phyloP scores from a whole-genome alignment of 2,797 vertebrate genomes.

The Geotrypetes seraphini region DNA sequence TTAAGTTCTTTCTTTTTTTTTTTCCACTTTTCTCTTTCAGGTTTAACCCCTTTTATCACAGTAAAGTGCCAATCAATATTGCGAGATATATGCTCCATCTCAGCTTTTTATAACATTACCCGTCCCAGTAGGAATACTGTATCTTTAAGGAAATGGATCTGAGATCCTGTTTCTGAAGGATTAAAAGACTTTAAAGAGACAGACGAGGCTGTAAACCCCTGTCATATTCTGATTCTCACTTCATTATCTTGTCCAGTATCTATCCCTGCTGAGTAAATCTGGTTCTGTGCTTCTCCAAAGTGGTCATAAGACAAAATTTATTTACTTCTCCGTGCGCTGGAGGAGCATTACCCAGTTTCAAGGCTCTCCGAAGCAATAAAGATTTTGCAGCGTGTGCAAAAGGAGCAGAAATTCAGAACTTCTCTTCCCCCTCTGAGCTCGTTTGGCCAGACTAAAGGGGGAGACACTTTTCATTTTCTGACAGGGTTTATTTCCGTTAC shows the following conservation, averaged over 20 bases:
- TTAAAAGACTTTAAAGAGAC: slow-evolving; percentile 79
- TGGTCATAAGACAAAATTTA: slow-evolving; percentile 82
- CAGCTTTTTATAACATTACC: slow-evolving; percentile 64
- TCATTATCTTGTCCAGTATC: slow-evolving; percentile 80
- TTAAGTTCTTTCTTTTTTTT: slow-evolving; percentile 27
- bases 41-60: slow-evolving; percentile 66
- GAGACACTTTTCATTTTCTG: slow-evolving; percentile 69
- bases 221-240: slow-evolving; percentile 75
- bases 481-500: slow-evolving; percentile 74
- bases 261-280: slow-evolving; percentile 76
- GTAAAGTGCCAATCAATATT: slow-evolving; percentile 66
- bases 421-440: slow-evolving; percentile 73
- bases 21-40: slow-evolving; percentile 40
- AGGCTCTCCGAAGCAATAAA: slow-evolving; percentile 74
- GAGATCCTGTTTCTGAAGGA: slow-evolving; percentile 69
- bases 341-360: slow-evolving; percentile 71
- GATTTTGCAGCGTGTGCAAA: slow-evolving; percentile 81
- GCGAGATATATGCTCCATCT: slow-evolving; percentile 60
- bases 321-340: slow-evolving; percentile 74
- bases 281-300: slow-evolving; percentile 79
- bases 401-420: slow-evolving; percentile 68
- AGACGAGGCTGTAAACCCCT: slow-evolving; percentile 71
- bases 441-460: slow-evolving; percentile 71
- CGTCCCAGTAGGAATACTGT: slow-evolving; percentile 69
- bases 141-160: slow-evolving; percentile 75